Evolutionary conservation across 1,140 invertebrate genomes (phyloP).

Genomic region (Drosophila repletoides): DNA sequence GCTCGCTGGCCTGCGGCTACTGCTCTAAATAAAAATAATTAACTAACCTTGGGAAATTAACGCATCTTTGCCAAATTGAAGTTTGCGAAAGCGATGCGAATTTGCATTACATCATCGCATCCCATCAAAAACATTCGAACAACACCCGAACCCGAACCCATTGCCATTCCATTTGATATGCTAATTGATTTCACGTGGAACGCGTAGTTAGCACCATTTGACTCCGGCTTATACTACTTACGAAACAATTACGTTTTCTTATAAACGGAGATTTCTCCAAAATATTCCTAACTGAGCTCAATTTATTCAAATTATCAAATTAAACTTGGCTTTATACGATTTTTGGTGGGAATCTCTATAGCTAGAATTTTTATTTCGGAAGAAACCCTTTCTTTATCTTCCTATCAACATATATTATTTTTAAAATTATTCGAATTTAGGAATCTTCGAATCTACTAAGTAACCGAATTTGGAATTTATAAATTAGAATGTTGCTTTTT

Average conservation of each 20-base stretch:
- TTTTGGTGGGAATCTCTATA: no score
- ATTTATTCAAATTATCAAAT: not conserved
- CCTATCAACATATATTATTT: no score
- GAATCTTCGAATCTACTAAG: no score
- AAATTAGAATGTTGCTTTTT: no score
- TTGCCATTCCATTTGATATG: constrained; percentile 42
- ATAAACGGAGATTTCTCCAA: no score
- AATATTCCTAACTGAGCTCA: no score
- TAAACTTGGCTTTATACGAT: no score
- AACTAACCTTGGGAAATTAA: constrained; percentile 63
- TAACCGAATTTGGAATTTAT: no score
- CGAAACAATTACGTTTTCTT: constrained; percentile 11
- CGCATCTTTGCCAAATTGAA: constrained; percentile 61
- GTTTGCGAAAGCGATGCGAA: constrained; percentile 63
- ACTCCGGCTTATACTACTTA: constrained; percentile 14
- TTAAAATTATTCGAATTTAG: no score
- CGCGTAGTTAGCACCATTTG: constrained; percentile 46
- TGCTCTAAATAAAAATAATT: constrained; percentile 56
- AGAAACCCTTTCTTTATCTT: no score
- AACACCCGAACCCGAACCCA: not conserved
- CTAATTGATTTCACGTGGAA: constrained; percentile 77
- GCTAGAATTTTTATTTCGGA: no score
- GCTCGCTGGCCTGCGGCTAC: constrained; percentile 5
- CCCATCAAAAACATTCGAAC: not conserved
- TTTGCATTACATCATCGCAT: constrained; percentile 61